Evolutionary conservation across 2,113 vertebrate species (phyloP).

Genomic region (Sminthopsis crassicaudata): DNA sequence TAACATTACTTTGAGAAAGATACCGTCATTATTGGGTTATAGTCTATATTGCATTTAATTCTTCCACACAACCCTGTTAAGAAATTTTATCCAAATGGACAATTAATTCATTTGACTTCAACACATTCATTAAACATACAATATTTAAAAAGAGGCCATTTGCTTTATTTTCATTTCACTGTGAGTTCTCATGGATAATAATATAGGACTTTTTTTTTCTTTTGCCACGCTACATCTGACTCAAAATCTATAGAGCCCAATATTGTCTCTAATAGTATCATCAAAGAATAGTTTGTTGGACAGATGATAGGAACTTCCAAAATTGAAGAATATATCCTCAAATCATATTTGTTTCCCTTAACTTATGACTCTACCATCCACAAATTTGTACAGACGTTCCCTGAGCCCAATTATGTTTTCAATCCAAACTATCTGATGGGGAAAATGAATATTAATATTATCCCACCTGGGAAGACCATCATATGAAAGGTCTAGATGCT

Average conservation of each 20-base stretch:
- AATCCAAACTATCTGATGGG: neutral
- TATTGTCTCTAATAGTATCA: neutral
- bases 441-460: neutral
- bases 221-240: neutral
- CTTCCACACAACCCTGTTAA: neutral
- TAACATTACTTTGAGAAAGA: neutral
- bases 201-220: neutral
- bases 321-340: neutral
- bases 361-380: neutral
- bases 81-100: neutral
- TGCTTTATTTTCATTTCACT: neutral
- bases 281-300: neutral
- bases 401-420: neutral
- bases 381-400: neutral
- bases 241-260: neutral
- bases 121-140: neutral
- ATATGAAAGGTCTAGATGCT: neutral
- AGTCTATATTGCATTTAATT: neutral
- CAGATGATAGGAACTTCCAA: neutral
- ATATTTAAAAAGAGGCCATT: neutral
- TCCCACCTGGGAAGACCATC: neutral
- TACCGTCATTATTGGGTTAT: neutral
- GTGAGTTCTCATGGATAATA: neutral
- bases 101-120: neutral
- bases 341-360: neutral